These are phyloP conservation scores for Ornithoptera alexandrae DNA, from an alignment of 2,888 invertebrate genomes.

Conservation along the genomic window DNA sequence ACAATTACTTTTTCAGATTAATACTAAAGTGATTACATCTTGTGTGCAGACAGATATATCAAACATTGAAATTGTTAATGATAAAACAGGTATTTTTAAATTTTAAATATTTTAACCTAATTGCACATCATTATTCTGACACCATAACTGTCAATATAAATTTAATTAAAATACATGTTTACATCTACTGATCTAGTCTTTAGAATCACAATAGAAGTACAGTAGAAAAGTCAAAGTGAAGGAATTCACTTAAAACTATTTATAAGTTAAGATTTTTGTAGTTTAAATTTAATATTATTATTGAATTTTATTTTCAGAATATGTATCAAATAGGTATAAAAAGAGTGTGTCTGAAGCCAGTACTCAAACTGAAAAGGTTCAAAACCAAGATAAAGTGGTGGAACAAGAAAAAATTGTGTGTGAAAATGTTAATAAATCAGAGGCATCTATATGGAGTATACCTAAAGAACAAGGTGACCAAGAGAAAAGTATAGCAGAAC, in stretches of 20 bases:
- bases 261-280: not conserved
- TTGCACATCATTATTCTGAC: not conserved
- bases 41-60: constrained; percentile 15
- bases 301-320: not conserved
- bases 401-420: constrained; percentile 9
- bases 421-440: constrained; percentile 11
- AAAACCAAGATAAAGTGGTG: not conserved
- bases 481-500: constrained; percentile 81
- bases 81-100: constrained; percentile 3
- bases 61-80: not conserved
- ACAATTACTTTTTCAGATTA: constrained; percentile 16
- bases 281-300: not conserved
- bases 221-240: not conserved
- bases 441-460: constrained; percentile 49
- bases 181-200: too few species aligned
- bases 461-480: constrained; percentile 43
- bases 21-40: constrained; percentile 2
- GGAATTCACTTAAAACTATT: not conserved
- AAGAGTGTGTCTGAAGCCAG: constrained; percentile 1
- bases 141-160: not conserved
- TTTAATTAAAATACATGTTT: too few species aligned
- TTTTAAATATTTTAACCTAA: not conserved
- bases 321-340: not conserved
- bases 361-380: constrained; percentile 44
- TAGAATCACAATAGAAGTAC: not conserved